These are phyloP conservation scores for Zelostemma sp. DNA, from an alignment of 1,140 invertebrate genomes.

Conservation along the genomic window DNA sequence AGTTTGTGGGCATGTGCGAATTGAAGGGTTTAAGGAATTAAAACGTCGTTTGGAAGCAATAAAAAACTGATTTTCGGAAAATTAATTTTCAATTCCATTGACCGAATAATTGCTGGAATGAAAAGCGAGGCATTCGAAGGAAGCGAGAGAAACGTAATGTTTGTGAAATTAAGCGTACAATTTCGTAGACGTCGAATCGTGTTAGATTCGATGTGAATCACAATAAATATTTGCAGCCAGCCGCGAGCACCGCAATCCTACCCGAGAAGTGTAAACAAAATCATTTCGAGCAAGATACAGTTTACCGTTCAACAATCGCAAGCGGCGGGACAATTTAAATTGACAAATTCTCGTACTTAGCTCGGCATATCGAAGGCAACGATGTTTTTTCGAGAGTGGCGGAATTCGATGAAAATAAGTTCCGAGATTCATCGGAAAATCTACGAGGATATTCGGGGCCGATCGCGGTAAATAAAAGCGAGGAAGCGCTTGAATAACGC, in stretches of 20 bases:
- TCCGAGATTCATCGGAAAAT: neutral
- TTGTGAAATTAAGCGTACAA: too few species aligned
- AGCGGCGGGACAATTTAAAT: neutral
- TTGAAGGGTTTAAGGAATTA: too few species aligned
- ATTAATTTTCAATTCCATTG: too few species aligned
- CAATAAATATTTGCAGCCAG: too few species aligned
- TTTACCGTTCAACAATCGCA: neutral
- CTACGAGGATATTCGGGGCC: neutral
- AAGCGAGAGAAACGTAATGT: too few species aligned
- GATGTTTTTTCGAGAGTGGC: neutral
- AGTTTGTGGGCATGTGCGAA: too few species aligned
- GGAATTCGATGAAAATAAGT: neutral
- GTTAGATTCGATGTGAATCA: too few species aligned
- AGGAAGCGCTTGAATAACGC: constrained; percentile 28
- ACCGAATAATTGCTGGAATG: too few species aligned
- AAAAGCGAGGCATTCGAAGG: too few species aligned
- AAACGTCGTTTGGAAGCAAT: too few species aligned
- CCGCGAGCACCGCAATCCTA: neutral
- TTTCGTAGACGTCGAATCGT: too few species aligned
- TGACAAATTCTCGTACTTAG: neutral
- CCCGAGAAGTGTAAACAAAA: neutral
- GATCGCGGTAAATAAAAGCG: constrained; percentile 27
- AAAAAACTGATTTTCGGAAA: too few species aligned
- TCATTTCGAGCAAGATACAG: neutral
- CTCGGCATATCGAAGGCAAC: neutral